Evolutionary conservation across 2,888 invertebrate species (phyloP), one percentile per base, ranked within the genome.

Genomic region (Ectemnius lituratus): DNA sequence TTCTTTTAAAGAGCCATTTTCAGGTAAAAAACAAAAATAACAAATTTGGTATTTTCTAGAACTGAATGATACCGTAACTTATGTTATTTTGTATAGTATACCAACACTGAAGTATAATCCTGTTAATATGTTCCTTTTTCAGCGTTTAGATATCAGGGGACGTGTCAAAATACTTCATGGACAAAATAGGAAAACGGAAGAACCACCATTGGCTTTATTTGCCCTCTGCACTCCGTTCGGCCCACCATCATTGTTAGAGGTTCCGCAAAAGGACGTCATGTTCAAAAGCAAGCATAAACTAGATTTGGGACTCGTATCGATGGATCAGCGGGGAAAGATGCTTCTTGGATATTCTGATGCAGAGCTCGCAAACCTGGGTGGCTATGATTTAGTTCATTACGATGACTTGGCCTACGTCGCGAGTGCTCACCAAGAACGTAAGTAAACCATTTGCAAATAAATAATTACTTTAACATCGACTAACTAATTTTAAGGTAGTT

Each of bases 231-330:
- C 99, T 2, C 99, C 99, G 0, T 99, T 99, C 88, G 99, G 99
- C 0, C 99, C 99, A 14, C 98, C 99, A 23, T 98, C 98, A 70
- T 92, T 99, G 65, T 93, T 99, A 70, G 99, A 99, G 91, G 97
- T 98, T 82, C 98, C 99, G 4, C 98, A 99, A 89, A 98, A 99
- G 91, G 99, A 99, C 92, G 97, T 99, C 85, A 99, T 99, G 96
- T 98, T 99, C 93, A 99, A 99, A 92, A 98, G 98, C 91, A 99
- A 99, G 92, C 99, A 99, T 93, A 98, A 99, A 91, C 94, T 99
- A 86, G 99, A 99, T 92, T 94, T 99, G 72, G 96, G 97, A 76
- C 94, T 99, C 81, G 97, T 99, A 84, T 98, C 98, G 58, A 98
- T 99, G 97, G 99, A 99, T 92, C 97, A 97, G 92, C 94, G 98